Conservation (phyloP, 1,140 invertebrate genomes). For the Apis cerana region DNA sequence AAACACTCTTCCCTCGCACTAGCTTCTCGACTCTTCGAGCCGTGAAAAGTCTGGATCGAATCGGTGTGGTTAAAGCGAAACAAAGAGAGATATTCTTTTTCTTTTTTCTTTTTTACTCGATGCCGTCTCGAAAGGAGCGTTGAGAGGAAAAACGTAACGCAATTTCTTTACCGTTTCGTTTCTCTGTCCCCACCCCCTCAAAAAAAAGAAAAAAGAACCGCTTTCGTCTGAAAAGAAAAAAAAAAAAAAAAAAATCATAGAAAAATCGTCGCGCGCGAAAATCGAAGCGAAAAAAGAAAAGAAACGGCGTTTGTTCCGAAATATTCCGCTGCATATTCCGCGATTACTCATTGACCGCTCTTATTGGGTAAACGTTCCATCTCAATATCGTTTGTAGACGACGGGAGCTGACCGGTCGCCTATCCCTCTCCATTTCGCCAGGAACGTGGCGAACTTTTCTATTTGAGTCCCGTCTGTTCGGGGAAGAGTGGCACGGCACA, state of each 20-base stretch:
- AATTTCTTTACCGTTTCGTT: too few relatives aligned
- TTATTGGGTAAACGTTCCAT: conserved; percentile 27
- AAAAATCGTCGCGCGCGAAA: background rate
- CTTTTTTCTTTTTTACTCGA: too few relatives aligned
- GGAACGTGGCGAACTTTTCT: background rate
- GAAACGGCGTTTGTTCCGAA: background rate
- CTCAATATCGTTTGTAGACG: conserved; percentile 35
- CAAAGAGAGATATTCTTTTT: too few relatives aligned
- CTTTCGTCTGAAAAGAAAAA: too few relatives aligned
- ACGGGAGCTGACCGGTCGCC: conserved; percentile 34
- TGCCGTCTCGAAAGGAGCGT: too few relatives aligned
- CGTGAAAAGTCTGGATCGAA: too few relatives aligned
- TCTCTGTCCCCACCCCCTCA: too few relatives aligned
- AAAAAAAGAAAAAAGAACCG: background rate
- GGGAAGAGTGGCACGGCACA: conserved; percentile 7
- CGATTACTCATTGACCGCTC: background rate
- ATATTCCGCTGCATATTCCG: background rate
- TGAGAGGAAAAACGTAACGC: too few relatives aligned
- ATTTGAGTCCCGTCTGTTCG: conserved; percentile 30
- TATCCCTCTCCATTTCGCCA: conserved; percentile 32
- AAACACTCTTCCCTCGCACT: too few relatives aligned
- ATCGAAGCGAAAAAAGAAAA: background rate
- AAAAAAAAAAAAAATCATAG: background rate
- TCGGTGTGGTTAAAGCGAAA: too few relatives aligned
- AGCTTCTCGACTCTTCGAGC: too few relatives aligned